Percentiles rank a stretch among this genome's conserved stretches.
Evolutionary conservation across 2,113 vertebrate species (phyloP).

Genomic region (Oreotrochilus melanogaster): DNA sequence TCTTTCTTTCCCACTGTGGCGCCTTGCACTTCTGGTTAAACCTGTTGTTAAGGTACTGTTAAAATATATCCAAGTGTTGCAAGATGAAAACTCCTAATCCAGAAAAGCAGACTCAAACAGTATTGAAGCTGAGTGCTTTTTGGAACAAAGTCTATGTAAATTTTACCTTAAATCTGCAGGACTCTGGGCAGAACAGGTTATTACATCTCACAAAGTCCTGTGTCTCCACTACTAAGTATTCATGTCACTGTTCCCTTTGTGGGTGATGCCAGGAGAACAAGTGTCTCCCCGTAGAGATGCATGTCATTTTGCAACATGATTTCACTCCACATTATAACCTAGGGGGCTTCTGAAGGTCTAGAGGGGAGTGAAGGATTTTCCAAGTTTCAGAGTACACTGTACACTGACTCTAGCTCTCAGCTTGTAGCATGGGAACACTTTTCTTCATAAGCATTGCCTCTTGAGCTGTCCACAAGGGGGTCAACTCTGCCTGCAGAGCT

Average conservation of each 20-base stretch:
- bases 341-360: neutral
- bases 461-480: neutral
- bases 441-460: neutral
- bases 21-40: neutral
- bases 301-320: neutral
- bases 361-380: neutral
- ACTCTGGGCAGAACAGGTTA: neutral
- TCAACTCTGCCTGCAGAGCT: neutral
- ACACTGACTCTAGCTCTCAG: neutral
- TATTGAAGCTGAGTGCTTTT: neutral
- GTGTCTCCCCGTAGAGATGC: neutral
- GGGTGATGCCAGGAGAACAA: neutral
- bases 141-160: neutral
- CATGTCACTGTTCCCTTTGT: neutral
- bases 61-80: neutral
- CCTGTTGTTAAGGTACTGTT: slow-evolving; percentile 17
- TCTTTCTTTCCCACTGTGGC: neutral
- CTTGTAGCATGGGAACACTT: neutral
- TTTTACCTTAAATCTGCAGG: neutral
- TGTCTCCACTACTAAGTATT: neutral
- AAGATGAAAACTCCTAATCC: neutral
- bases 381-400: neutral
- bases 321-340: neutral
- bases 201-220: neutral
- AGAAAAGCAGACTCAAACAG: neutral